phyloP scores from a whole-genome alignment of 2,113 vertebrate genomes.

The Rhineura floridana region DNA sequence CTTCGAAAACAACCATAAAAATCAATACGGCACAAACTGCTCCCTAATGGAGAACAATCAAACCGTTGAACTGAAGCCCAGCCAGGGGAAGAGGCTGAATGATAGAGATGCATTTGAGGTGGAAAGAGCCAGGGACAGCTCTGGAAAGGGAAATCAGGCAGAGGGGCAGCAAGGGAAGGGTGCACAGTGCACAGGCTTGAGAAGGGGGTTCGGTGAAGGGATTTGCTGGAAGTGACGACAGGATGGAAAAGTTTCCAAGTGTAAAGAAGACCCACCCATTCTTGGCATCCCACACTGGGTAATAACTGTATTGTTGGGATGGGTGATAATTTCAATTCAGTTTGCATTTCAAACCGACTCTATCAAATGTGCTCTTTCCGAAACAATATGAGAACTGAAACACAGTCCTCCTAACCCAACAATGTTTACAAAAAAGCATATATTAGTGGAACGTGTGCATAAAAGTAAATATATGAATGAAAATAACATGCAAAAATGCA shows the following conservation, averaged over 20 bases:
- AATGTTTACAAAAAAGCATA: no score
- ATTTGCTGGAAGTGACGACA: no score
- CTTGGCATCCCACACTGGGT: neutral
- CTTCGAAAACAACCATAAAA: conserved; percentile 29
- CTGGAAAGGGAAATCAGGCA: neutral
- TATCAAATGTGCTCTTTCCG: no score
- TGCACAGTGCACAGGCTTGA: neutral
- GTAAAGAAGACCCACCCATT: neutral
- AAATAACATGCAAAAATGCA: no score
- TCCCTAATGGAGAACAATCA: conserved; percentile 34
- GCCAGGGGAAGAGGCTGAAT: neutral
- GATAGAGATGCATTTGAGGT: conserved; percentile 4
- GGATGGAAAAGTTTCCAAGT: neutral
- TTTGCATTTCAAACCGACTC: no score
- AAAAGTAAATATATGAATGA: no score
- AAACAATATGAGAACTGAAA: no score
- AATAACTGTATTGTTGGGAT: no score
- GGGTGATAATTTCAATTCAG: no score
- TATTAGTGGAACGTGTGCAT: no score
- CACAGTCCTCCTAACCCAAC: no score
- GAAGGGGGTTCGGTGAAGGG: neutral
- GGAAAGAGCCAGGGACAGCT: neutral
- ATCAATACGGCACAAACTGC: conserved; percentile 30
- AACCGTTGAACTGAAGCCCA: conserved; percentile 18
- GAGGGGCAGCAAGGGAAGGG: neutral